Evolutionary conservation across 2,797 vertebrate genomes (phyloP).

Genomic region (Morus bassanus): DNA sequence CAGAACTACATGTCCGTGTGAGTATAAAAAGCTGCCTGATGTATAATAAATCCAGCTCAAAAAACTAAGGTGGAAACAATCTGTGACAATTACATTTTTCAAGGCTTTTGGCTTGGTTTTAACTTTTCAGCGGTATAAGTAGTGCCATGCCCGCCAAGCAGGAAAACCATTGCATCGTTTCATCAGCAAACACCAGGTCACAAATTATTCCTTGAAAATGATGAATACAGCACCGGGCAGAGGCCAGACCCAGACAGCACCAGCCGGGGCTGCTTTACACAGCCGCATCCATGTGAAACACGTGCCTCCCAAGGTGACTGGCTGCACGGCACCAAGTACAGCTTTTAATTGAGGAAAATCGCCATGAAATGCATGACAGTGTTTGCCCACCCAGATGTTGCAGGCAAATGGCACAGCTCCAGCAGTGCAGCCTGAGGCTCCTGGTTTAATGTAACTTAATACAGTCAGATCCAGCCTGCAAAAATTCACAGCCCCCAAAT

Average conservation of each 20-base stretch:
- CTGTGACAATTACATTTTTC: background rate
- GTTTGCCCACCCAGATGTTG: background rate
- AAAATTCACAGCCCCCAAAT: background rate
- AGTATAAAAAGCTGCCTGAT: background rate
- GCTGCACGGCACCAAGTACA: background rate
- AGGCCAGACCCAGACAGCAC: background rate
- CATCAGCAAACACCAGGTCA: background rate
- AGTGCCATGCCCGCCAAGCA: accelerated
- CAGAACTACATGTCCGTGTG: background rate
- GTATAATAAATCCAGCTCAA: background rate
- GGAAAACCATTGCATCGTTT: background rate
- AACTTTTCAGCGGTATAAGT: background rate
- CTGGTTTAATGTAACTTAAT: background rate
- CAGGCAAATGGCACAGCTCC: background rate
- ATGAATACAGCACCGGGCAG: background rate
- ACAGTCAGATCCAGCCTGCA: background rate
- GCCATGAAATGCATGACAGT: accelerated
- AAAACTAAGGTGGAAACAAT: background rate
- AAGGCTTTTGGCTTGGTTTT: background rate
- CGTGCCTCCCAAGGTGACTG: background rate
- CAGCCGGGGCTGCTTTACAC: background rate
- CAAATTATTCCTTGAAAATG: background rate
- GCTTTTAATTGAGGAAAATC: background rate
- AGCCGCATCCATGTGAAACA: background rate
- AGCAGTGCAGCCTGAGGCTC: background rate